Evolutionary conservation across 2,888 invertebrate genomes (phyloP).

Genomic region (Drosophila limbata): DNA sequence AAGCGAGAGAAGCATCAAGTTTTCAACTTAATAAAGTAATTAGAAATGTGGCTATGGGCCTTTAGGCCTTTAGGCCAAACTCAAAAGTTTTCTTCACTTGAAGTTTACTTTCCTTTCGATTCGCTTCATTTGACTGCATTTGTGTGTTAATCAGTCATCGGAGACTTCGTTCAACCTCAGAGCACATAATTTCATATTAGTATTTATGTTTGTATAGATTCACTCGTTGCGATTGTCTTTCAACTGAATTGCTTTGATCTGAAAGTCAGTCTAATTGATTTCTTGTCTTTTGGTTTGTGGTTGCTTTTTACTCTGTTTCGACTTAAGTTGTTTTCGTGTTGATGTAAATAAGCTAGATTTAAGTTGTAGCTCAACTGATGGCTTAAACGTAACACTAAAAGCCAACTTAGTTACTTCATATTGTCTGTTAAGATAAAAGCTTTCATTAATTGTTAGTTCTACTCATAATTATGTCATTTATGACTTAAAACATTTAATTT

Average conservation of each 20-base stretch:
- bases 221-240: constrained; percentile 11
- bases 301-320: constrained; percentile 2
- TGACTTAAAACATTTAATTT: too few relatives aligned
- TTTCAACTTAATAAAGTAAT: constrained; percentile 49
- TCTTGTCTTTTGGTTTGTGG: constrained; percentile 25
- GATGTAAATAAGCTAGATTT: constrained; percentile 5
- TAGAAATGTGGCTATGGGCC: constrained; percentile 42
- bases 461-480: neutral
- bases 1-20: constrained; percentile 18
- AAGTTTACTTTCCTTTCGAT: constrained; percentile 33
- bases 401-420: neutral
- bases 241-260: constrained; percentile 57
- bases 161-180: constrained; percentile 27
- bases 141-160: constrained; percentile 68
- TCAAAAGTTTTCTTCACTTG: constrained; percentile 7
- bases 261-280: constrained; percentile 60
- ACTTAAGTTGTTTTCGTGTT: constrained; percentile 20
- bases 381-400: constrained; percentile 3
- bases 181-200: constrained; percentile 9
- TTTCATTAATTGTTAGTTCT: neutral
- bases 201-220: neutral
- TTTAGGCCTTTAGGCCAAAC: constrained; percentile 21
- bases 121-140: constrained; percentile 60
- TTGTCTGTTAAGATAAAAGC: neutral
- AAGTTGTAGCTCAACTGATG: constrained; percentile 4